phyloP scores from a whole-genome alignment of 2,888 invertebrate species.

The Hypercompe scribonia region DNA sequence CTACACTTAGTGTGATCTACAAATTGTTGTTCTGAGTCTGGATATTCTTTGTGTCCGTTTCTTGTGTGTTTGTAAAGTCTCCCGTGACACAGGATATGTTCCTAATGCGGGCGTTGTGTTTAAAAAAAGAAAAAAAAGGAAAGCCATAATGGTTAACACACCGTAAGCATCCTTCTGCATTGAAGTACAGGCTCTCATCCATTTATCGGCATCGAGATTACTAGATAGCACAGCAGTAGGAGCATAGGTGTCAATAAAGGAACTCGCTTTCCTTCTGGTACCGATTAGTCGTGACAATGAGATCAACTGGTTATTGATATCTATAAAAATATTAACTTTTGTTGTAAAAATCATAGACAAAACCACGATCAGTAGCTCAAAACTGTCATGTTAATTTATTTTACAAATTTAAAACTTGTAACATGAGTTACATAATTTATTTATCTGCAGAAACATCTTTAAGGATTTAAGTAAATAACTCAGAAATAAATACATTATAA shows the following conservation, averaged over 20 bases:
- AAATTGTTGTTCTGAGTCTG: no score
- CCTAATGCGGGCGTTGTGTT: no score
- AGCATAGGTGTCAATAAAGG: conserved; percentile 21
- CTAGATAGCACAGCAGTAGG: conserved; percentile 53
- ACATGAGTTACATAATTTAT: background rate
- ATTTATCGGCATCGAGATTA: conserved; percentile 61
- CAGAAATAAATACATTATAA: background rate
- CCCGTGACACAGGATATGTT: no score
- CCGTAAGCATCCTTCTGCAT: conserved; percentile 41
- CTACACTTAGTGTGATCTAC: no score
- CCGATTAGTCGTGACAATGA: conserved; percentile 44
- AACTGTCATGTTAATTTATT: no score
- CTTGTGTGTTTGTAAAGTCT: no score
- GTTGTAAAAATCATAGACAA: background rate
- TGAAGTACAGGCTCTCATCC: conserved; percentile 61
- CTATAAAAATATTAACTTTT: conserved; percentile 24
- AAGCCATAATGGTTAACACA: background rate
- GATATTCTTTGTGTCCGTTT: no score
- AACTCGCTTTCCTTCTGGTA: conserved; percentile 34
- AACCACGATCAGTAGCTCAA: no score
- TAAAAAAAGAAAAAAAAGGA: no score
- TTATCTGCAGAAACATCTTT: background rate
- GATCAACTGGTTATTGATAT: conserved; percentile 26
- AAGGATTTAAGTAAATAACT: background rate
- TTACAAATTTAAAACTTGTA: no score